Percentiles rank a stretch among this genome's conserved stretches.
These are phyloP conservation scores for Ranitomeya variabilis DNA, from an alignment of 2,113 vertebrate species.

Conservation along the genomic window DNA sequence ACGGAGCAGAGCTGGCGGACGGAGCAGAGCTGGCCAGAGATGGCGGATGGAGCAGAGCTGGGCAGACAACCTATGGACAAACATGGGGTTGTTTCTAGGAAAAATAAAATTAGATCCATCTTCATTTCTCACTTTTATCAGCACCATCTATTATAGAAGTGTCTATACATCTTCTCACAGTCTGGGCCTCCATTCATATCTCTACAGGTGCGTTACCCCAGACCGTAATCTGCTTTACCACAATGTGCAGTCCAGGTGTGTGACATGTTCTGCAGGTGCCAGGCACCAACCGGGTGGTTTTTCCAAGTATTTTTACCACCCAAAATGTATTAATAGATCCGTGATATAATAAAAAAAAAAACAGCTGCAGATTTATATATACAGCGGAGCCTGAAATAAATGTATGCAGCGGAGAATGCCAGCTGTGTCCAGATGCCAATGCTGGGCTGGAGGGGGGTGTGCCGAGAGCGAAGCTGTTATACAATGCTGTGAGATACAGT, in stretches of 20 bases:
- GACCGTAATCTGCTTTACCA: not conserved
- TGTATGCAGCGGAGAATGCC: not conserved
- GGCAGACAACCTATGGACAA: too few species aligned
- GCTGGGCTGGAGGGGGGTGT: not conserved
- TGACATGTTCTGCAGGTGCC: not conserved
- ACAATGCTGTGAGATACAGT: too few species aligned
- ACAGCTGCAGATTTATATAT: slow-evolving; percentile 5
- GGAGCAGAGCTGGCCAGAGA: too few species aligned
- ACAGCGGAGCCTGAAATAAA: not conserved
- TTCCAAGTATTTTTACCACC: not conserved
- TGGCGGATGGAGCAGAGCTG: too few species aligned
- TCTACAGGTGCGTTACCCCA: not conserved
- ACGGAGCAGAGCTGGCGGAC: too few species aligned
- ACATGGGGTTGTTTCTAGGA: too few species aligned
- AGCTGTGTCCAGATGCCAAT: not conserved
- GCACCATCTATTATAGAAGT: too few species aligned
- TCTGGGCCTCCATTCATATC: not conserved
- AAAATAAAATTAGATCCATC: too few species aligned
- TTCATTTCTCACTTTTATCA: too few species aligned
- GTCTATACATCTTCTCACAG: not conserved
- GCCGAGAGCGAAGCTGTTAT: too few species aligned
- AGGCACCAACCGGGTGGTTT: not conserved
- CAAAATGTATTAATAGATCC: slow-evolving; percentile 36
- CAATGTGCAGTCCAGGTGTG: not conserved
- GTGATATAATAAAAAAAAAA: not conserved